Percentiles rank a stretch among this genome's conserved stretches.
Evolutionary conservation across 2,888 invertebrate genomes (phyloP).

Genomic region (Macropis europaea): DNA sequence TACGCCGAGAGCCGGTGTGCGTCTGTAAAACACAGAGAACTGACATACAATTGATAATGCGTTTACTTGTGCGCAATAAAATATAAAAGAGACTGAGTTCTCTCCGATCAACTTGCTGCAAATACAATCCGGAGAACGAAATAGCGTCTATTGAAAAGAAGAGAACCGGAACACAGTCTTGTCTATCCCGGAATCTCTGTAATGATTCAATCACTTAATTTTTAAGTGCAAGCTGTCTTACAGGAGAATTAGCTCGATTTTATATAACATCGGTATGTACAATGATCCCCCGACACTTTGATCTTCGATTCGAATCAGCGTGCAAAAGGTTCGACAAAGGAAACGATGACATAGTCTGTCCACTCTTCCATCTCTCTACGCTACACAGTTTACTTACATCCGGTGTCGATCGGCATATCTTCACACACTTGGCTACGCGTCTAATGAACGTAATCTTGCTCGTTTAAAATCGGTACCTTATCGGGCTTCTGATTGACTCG

Average conservation of each 20-base stretch:
- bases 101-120: not conserved
- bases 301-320: constrained; percentile 11
- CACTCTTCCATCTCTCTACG: not conserved
- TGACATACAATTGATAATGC: not conserved
- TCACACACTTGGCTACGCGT: not conserved
- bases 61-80: constrained; percentile 44
- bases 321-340: not conserved
- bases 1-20: not conserved
- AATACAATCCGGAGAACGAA: not conserved
- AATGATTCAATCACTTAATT: constrained; percentile 5
- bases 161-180: constrained; percentile 42
- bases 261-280: constrained; percentile 35
- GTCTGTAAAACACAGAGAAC: not conserved
- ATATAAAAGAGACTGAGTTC: constrained; percentile 4
- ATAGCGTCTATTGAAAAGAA: constrained; percentile 2
- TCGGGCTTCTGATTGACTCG: constrained; percentile 70
- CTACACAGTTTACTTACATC: constrained; percentile 24
- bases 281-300: constrained; percentile 20
- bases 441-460: constrained; percentile 52
- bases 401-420: constrained; percentile 3
- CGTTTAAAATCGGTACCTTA: constrained; percentile 55
- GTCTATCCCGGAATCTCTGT: constrained; percentile 7
- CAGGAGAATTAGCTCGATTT: constrained; percentile 1
- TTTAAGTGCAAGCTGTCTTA: constrained; percentile 3
- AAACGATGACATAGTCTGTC: not conserved